Percentiles rank a stretch among this genome's conserved stretches.
Evolutionary conservation across 2,797 vertebrate genomes (phyloP).

Genomic region (Sarcoramphus papa): DNA sequence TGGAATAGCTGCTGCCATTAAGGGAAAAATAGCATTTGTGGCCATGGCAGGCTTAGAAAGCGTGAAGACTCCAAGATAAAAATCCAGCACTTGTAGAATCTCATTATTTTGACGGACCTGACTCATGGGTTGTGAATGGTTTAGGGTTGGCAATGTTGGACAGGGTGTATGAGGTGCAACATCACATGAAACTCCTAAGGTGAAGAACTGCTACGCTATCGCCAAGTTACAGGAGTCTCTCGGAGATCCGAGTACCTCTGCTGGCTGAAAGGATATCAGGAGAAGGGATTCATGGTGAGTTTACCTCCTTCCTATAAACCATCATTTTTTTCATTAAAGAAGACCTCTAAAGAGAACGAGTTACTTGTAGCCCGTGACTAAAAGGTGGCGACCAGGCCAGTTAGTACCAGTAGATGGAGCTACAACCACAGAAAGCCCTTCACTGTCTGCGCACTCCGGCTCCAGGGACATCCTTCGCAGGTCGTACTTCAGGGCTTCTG

Average conservation of each 20-base stretch:
- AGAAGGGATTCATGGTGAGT: background rate
- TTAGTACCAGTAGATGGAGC: conserved; percentile 36
- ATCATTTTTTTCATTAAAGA: accelerated
- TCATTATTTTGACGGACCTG: background rate
- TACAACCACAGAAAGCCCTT: background rate
- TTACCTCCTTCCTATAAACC: background rate
- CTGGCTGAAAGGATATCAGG: background rate
- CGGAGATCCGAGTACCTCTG: background rate
- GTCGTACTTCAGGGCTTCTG: accelerated
- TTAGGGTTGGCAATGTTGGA: background rate
- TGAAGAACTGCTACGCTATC: background rate
- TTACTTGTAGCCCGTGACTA: background rate
- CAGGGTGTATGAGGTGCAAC: background rate
- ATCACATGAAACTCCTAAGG: background rate
- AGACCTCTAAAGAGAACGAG: background rate
- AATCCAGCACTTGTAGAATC: background rate
- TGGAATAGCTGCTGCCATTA: background rate
- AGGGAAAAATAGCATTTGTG: background rate
- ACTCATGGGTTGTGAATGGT: background rate
- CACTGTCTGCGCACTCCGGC: too few relatives aligned
- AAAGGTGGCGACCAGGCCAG: background rate
- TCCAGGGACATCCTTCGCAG: background rate
- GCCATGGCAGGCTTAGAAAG: background rate
- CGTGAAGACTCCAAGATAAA: background rate
- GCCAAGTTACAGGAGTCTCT: background rate